Evolutionary conservation across 2,797 vertebrate genomes (phyloP).

Genomic region (Apodemus agrarius): DNA sequence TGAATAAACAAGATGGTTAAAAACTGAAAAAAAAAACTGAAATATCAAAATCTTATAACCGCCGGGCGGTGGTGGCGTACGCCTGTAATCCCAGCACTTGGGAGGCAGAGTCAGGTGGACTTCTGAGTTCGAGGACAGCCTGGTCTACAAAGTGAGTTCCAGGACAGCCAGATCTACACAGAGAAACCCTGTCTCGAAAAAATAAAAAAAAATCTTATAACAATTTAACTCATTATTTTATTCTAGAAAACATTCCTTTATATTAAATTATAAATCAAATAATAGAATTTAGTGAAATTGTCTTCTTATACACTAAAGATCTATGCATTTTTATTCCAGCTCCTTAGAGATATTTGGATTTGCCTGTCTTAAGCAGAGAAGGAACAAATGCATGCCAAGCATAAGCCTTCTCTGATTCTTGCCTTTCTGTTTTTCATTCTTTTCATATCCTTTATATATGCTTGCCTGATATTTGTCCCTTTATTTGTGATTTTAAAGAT

Average conservation of each 20-base stretch:
- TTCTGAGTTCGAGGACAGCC: no score
- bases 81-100: no score
- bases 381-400: background rate
- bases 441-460: background rate
- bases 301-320: background rate
- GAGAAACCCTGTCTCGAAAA: no score
- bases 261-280: background rate
- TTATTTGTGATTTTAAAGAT: background rate
- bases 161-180: no score
- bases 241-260: background rate
- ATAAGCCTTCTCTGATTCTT: background rate
- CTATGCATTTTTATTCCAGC: background rate
- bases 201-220: background rate
- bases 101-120: no score
- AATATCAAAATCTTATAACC: no score
- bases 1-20: background rate
- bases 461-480: background rate
- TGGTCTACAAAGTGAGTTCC: no score
- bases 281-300: background rate
- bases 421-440: rapidly evolving
- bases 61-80: no score
- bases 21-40: background rate
- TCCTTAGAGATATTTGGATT: background rate
- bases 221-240: background rate
- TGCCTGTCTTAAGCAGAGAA: background rate